A percentile compares a stretch with the other conserved stretches of the same genome.
Conservation (phyloP, 2,888 invertebrate species). For the Chesias legatella region DNA sequence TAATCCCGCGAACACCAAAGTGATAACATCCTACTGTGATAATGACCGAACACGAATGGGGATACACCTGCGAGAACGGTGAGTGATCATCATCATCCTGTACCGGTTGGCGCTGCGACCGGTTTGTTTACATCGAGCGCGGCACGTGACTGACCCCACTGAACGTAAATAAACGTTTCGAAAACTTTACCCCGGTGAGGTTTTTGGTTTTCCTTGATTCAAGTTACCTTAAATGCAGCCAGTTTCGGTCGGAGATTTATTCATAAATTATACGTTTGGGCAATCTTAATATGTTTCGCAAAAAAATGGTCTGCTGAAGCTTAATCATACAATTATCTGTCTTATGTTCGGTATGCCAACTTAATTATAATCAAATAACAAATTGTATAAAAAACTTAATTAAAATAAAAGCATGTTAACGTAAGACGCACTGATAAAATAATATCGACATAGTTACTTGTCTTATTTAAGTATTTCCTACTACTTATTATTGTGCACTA, state of each 20-base stretch:
- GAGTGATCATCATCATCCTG: slow-evolving; percentile 47
- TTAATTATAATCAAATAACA: no score
- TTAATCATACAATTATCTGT: not conserved
- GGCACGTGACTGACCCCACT: slow-evolving; percentile 71
- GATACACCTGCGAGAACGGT: slow-evolving; percentile 82
- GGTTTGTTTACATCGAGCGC: slow-evolving; percentile 71
- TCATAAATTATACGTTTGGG: no score
- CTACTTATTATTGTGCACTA: slow-evolving; percentile 9
- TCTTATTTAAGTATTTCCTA: slow-evolving; percentile 24
- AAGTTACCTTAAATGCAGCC: slow-evolving; percentile 4
- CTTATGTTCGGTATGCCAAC: not conserved
- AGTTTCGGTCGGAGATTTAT: slow-evolving; percentile 3
- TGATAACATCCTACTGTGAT: slow-evolving; percentile 42
- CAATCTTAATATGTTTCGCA: no score
- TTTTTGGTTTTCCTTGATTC: slow-evolving; percentile 27
- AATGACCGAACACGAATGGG: slow-evolving; percentile 79
- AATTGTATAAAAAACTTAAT: no score
- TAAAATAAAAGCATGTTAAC: not conserved
- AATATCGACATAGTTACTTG: slow-evolving; percentile 13
- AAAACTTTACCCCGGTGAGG: slow-evolving; percentile 24
- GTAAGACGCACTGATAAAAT: slow-evolving; percentile 15
- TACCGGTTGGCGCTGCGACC: slow-evolving; percentile 46
- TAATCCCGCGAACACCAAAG: slow-evolving; percentile 36
- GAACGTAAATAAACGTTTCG: slow-evolving; percentile 45
- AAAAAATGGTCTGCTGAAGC: no score